phyloP scores from a whole-genome alignment of 2,888 invertebrate genomes.

The Phengaris arion region DNA sequence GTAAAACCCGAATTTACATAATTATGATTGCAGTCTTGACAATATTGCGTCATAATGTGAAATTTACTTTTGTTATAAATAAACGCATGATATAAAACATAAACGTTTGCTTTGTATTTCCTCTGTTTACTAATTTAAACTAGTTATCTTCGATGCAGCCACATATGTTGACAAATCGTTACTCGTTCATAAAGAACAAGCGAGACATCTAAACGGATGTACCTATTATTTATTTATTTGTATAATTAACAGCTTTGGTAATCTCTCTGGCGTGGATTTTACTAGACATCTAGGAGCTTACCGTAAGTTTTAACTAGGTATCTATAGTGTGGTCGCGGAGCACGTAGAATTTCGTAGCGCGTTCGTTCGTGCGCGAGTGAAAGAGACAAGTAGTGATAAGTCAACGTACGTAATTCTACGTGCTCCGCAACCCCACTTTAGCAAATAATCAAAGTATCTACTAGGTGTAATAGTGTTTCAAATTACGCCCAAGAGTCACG shows the following conservation, averaged over 20 bases:
- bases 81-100: not conserved
- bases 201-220: not conserved
- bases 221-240: not conserved
- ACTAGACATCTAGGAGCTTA: not conserved
- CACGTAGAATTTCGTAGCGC: too few relatives aligned
- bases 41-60: constrained; percentile 3
- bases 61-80: not conserved
- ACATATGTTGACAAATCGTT: not conserved
- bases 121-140: constrained; percentile 16
- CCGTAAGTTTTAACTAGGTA: too few relatives aligned
- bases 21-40: not conserved
- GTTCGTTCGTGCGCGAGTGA: too few relatives aligned
- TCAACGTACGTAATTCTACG: too few relatives aligned
- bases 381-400: too few relatives aligned
- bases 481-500: too few relatives aligned
- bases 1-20: not conserved
- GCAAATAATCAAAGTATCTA: too few relatives aligned
- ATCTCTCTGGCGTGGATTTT: not conserved
- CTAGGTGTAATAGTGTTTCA: too few relatives aligned
- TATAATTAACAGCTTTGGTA: not conserved
- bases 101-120: constrained; percentile 1
- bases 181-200: constrained; percentile 6
- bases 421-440: too few relatives aligned
- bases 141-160: constrained; percentile 1
- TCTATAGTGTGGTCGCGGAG: too few relatives aligned